Percentiles rank a stretch among this genome's conserved stretches.
phyloP scores from a whole-genome alignment of 2,888 invertebrate genomes.

The Pedicia rivosa region DNA sequence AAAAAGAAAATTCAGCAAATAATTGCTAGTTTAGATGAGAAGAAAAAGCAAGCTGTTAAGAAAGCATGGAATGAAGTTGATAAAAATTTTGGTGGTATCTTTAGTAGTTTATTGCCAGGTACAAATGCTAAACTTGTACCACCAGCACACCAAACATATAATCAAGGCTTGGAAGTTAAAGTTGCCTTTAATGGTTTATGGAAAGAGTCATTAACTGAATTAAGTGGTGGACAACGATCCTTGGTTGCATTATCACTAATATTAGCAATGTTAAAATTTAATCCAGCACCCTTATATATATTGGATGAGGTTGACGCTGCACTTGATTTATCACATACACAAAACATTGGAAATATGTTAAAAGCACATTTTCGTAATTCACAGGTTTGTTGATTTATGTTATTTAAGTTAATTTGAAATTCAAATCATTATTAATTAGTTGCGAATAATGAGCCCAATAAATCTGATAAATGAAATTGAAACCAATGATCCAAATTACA shows the following conservation, averaged over 20 bases:
- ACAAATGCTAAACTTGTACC: conserved; percentile 76
- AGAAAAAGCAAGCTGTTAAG: conserved; percentile 69
- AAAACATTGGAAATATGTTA: conserved; percentile 95
- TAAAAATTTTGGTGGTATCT: conserved; percentile 88
- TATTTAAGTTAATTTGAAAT: conserved; percentile 36
- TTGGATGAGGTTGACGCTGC: conserved; percentile 99
- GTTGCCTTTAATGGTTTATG: conserved; percentile 86
- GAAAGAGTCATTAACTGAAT: conserved; percentile 91
- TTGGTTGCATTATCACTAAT: conserved; percentile 92
- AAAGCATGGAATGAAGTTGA: conserved; percentile 79
- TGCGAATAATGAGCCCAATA: too few species aligned
- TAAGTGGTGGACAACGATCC: conserved; percentile 94
- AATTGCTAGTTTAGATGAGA: conserved; percentile 77
- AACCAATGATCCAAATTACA: too few species aligned
- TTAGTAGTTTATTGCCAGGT: conserved; percentile 78
- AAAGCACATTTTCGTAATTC: conserved; percentile 78
- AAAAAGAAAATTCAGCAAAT: conserved; percentile 56
- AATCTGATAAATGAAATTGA: too few species aligned
- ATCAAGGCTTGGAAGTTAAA: conserved; percentile 81
- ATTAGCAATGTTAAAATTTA: conserved; percentile 89
- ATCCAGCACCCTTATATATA: conserved; percentile 96
- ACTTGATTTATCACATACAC: conserved; percentile 92
- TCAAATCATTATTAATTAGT: not conserved
- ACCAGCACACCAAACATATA: conserved; percentile 50
- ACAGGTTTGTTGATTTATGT: too few species aligned